Base-by-base conservation (phyloP, 2,113 vertebrate genomes). In the Willisornis vidua region DNA sequence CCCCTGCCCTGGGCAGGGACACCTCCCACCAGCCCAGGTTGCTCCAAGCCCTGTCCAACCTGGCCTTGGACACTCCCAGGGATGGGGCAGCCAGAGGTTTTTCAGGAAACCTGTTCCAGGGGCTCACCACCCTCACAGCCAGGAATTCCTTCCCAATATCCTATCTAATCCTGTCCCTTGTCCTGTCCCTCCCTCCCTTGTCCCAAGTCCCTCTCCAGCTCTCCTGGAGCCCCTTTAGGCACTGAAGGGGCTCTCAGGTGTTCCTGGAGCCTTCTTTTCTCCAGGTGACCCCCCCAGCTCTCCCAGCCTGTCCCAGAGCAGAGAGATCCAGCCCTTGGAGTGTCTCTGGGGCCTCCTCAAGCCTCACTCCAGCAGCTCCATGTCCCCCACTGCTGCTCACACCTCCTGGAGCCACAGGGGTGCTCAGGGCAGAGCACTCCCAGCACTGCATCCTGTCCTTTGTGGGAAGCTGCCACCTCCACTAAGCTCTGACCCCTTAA, bases 391-490 rank as follows among this genome's bases (percentile, higher is more conserved):
- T 35, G 33, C 33, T 59, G 57, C 57, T 20, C 55, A 19, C 55
- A 57, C 31, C 61, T 29, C 48, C 48, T 2, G 3, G 14, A n/a
- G 19, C 39, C 6, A 1, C 55, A 62, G 55, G 20, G 39, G 26
- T 41, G 61, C 54, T 45, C 4, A 0, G 39, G 39, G 20, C 1
- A 1, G 71, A 41, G 29, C 41, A 6, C 9, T 4, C n/a, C 46
- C 8, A 1, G 52, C 46, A 19, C 23, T 1, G 68, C 59, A 37
- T 10, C 58, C 58, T 2, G 0, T 41, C 28, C 57, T 15, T 39
- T 46, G 55, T 33, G 5, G 43, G 51, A 14, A 12, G 15, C 24
- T 76, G 37, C 19, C 8, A 1, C n/a, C 41, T 48, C 72, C 43
- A 66, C 58, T 13, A 18, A 5, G 35, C 41, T 37, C 43, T 0